These are phyloP conservation scores for Corythaeola cristata DNA, from an alignment of 2,113 vertebrate genomes.

Conservation along the genomic window DNA sequence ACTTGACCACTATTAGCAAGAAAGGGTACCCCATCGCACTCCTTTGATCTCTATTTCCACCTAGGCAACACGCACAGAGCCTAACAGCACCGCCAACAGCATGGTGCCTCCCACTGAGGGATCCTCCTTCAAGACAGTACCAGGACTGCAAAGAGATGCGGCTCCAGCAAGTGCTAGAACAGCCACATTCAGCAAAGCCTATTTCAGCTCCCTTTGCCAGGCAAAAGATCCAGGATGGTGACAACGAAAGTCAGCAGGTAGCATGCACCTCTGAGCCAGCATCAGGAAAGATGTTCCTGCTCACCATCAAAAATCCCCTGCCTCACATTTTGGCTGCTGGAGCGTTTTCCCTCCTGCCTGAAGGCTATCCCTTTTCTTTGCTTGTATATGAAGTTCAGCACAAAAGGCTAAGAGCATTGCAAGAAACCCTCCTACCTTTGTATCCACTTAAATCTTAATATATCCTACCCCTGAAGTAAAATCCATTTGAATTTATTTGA, in stretches of 20 bases:
- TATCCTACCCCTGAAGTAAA: background rate
- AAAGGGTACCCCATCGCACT: background rate
- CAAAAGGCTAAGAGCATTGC: accelerated
- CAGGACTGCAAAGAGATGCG: background rate
- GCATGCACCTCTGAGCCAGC: background rate
- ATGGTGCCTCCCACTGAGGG: background rate
- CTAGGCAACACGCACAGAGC: background rate
- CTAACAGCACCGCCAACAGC: background rate
- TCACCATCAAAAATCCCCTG: background rate
- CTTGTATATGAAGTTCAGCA: background rate
- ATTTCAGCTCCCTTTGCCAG: accelerated
- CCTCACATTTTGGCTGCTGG: background rate
- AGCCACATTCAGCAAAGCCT: background rate
- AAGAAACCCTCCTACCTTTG: background rate
- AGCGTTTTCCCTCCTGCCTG: background rate
- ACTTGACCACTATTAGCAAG: background rate
- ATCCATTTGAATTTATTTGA: background rate
- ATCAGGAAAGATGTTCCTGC: background rate
- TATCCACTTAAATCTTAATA: background rate
- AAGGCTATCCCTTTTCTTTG: background rate
- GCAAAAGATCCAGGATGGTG: background rate
- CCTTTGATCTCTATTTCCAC: background rate
- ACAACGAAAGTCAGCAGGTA: background rate
- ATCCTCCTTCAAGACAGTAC: background rate
- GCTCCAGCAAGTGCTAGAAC: background rate